Conservation (phyloP, 2,113 vertebrate genomes). For the Labrus mixtus region DNA sequence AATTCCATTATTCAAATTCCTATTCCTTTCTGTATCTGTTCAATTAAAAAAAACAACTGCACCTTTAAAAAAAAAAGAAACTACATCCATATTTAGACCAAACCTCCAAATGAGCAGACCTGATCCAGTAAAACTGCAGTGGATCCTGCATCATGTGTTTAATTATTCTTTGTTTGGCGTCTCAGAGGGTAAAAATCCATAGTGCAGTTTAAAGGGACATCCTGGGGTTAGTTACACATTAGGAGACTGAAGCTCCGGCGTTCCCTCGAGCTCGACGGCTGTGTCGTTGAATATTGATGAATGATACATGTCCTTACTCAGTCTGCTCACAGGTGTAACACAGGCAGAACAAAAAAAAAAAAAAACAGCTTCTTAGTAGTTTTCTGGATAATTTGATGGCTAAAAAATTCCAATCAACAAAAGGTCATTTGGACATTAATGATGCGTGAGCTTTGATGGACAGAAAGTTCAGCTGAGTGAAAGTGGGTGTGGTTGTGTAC, state of each 20-base stretch:
- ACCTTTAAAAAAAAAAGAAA: neutral
- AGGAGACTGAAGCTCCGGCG: neutral
- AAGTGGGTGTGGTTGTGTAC: constrained; percentile 4
- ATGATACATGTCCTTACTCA: constrained; percentile 2
- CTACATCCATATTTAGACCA: neutral
- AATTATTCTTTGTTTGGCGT: neutral
- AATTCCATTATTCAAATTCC: no score
- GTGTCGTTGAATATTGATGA: constrained; percentile 33
- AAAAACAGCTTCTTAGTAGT: neutral
- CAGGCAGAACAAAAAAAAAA: neutral
- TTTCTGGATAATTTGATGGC: neutral
- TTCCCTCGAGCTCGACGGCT: constrained; percentile 8
- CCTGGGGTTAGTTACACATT: constrained; percentile 27
- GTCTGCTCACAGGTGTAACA: neutral
- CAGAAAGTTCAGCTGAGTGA: constrained; percentile 9
- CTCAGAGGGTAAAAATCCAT: constrained; percentile 27
- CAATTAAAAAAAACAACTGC: no score
- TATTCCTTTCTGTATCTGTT: no score
- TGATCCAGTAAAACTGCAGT: neutral
- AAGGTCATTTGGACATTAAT: neutral
- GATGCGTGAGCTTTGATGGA: constrained; percentile 15
- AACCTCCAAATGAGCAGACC: neutral
- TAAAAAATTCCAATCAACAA: neutral
- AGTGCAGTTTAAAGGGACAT: constrained; percentile 7
- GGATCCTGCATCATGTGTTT: neutral